Conservation (phyloP, 2,113 vertebrate species). For the Ceuthmochares aereus region DNA sequence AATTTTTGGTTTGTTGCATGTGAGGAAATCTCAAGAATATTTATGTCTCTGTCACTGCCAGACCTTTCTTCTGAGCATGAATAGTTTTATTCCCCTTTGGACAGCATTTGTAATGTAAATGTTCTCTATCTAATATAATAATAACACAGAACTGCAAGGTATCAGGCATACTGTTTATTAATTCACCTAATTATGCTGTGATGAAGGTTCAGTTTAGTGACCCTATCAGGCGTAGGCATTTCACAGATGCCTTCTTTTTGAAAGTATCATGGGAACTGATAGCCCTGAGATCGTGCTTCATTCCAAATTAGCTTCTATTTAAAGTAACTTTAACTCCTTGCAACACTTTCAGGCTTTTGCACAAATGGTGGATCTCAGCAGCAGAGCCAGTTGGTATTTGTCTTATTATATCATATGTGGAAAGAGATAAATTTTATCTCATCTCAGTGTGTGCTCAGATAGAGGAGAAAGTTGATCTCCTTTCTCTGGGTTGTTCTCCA, state of each 20-base stretch:
- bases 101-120: not conserved
- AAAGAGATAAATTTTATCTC: not conserved
- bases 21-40: not conserved
- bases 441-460: not conserved
- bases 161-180: not conserved
- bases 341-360: not conserved
- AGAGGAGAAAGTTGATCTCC: not conserved
- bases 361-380: not conserved
- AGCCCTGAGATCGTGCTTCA: not conserved
- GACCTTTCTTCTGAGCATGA: not conserved
- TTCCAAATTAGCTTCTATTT: not conserved
- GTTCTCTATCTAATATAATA: not conserved
- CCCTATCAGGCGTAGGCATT: not conserved
- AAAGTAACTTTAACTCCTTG: not conserved
- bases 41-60: not conserved
- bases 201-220: not conserved
- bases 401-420: rapidly evolving
- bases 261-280: not conserved
- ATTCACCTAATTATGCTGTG: not conserved
- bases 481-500: not conserved
- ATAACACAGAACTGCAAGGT: not conserved
- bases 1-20: not conserved
- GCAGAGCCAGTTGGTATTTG: not conserved
- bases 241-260: not conserved
- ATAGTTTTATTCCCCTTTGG: not conserved